phyloP scores from a whole-genome alignment of 2,797 vertebrate species.

The Gallirallus australis region DNA sequence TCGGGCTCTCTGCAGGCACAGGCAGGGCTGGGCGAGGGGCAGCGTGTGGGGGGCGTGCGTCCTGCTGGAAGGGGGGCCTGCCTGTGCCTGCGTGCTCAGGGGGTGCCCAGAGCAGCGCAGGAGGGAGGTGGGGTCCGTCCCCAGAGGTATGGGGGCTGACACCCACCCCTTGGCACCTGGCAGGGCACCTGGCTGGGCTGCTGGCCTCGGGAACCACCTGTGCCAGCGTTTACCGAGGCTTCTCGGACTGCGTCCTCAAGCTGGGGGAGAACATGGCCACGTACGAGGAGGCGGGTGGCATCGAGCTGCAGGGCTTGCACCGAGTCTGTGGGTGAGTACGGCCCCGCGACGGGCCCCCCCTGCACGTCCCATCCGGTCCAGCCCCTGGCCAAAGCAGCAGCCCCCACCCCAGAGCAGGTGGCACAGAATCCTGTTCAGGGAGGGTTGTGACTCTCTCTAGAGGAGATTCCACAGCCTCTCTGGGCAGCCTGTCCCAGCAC shows the following conservation, averaged over 20 bases:
- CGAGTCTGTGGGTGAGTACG: conserved; percentile 77
- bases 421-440: too few relatives aligned
- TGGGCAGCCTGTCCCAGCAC: too few relatives aligned
- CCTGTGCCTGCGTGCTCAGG: neutral
- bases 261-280: conserved; percentile 82
- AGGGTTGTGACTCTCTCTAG: too few relatives aligned
- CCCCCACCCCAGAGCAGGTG: too few relatives aligned
- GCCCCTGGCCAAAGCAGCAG: too few relatives aligned
- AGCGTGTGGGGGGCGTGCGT: accelerated
- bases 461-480: too few relatives aligned
- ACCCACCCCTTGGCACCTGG: neutral
- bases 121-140: neutral
- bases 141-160: neutral
- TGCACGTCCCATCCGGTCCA: neutral
- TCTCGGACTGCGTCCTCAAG: conserved; percentile 82
- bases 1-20: neutral
- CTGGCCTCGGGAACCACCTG: conserved; percentile 76
- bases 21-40: neutral
- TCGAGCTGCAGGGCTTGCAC: conserved; percentile 73
- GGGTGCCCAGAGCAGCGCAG: too few relatives aligned
- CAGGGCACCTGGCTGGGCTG: conserved; percentile 74
- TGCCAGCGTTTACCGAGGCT: conserved; percentile 80
- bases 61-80: neutral
- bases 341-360: accelerated
- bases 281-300: conserved; percentile 63